Evolutionary conservation across 2,797 vertebrate genomes (phyloP).

Genomic region (Ctenopoma kingsleyae): DNA sequence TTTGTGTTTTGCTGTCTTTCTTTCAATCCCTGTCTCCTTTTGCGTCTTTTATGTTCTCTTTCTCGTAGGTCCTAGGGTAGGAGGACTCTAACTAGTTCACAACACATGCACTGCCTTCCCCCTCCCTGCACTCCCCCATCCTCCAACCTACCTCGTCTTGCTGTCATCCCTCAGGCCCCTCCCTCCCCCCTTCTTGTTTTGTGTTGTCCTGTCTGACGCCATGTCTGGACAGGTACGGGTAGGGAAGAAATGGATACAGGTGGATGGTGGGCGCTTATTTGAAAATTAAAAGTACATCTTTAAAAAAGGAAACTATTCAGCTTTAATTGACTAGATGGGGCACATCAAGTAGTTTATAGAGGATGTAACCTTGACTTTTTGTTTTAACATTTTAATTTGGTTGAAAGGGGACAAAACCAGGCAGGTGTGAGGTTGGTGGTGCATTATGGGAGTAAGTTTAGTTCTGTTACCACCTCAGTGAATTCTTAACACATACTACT

Average conservation of each 20-base stretch:
- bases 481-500: constrained; percentile 51
- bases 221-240: constrained; percentile 30
- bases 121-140: constrained; percentile 68
- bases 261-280: constrained; percentile 65
- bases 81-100: constrained; percentile 69
- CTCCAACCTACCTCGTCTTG: constrained; percentile 52
- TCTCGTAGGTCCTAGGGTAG: constrained; percentile 76
- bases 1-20: constrained; percentile 8
- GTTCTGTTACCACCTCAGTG: constrained; percentile 65
- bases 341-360: constrained; percentile 65
- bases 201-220: constrained; percentile 52
- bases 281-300: constrained; percentile 68
- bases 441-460: constrained; percentile 65
- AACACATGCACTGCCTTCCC: constrained; percentile 75
- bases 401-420: constrained; percentile 67
- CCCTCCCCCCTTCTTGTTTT: constrained; percentile 19
- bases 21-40: constrained; percentile 29
- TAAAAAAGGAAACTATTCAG: constrained; percentile 63
- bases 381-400: constrained; percentile 80
- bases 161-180: constrained; percentile 26
- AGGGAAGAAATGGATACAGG: constrained; percentile 30
- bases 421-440: constrained; percentile 71
- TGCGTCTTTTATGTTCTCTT: constrained; percentile 10
- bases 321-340: constrained; percentile 78
- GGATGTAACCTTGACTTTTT: constrained; percentile 81